These are phyloP conservation scores for Euspilapteryx auroguttella DNA, from an alignment of 2,888 invertebrate species.

Conservation along the genomic window DNA sequence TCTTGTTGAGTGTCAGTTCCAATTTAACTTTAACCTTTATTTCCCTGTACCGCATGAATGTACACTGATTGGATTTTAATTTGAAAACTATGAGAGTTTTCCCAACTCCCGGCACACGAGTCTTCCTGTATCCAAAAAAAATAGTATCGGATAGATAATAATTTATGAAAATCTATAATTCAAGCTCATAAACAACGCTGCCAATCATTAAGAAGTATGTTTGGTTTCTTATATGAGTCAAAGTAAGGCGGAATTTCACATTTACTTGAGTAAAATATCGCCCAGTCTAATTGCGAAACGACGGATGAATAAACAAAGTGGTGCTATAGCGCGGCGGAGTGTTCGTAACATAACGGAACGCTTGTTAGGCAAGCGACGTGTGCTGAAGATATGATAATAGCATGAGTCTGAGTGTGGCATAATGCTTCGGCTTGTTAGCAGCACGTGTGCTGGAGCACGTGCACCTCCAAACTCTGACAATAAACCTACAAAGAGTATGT, in stretches of 20 bases:
- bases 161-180: no score
- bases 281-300: no score
- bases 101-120: no score
- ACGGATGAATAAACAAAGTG: slow-evolving; percentile 17
- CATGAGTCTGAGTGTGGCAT: slow-evolving; percentile 12
- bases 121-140: no score
- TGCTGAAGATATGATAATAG: slow-evolving; percentile 27
- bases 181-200: no score
- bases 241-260: no score
- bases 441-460: slow-evolving; percentile 14
- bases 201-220: no score
- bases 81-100: no score
- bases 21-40: slow-evolving; percentile 6
- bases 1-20: slow-evolving; percentile 6
- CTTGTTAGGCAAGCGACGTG: slow-evolving; percentile 34
- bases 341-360: slow-evolving; percentile 17
- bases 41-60: slow-evolving; percentile 9
- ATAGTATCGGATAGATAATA: no score
- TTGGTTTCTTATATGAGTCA: no score
- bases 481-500: no score
- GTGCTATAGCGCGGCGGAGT: slow-evolving; percentile 26
- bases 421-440: slow-evolving; percentile 25
- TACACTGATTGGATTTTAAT: slow-evolving; percentile 7
- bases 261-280: no score
- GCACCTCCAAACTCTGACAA: slow-evolving; percentile 11